Base-by-base conservation (phyloP, 2,888 invertebrate genomes). In the Hanleya hanleyi region DNA sequence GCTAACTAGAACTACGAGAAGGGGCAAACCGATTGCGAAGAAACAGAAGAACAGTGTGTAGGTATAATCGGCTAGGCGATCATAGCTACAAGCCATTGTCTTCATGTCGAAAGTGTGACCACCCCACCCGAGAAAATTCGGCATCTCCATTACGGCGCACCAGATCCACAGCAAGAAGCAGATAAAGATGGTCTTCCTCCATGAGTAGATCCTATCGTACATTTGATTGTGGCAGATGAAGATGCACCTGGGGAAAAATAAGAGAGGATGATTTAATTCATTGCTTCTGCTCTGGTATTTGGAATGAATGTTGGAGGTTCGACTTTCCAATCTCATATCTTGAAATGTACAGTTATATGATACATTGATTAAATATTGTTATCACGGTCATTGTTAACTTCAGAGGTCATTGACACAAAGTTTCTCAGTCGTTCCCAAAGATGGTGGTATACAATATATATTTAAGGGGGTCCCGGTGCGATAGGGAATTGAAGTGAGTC, bases 71-170 rank as follows among this genome's bases (percentile, higher is more conserved):
- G 37, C 37, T 12, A 41, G n/a, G 5, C 66, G 36, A 26, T 66
- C 29, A 22, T 41, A 66, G 29, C 66, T 66, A 38, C 66, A 66
- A 6, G 66, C 66, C 66, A 66, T 66, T 12, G 66, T 66, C 35
- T 66, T 66, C 36, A 26, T 37, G 29, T 66, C 66, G 26, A 66
- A 66, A 6, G 38, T 29, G 26, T 66, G 66, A 9, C 66, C 66
- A 38, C 66, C 66, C 66, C 66, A 66, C 9, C 66, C 66, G 29
- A 66, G 26, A 26, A 38, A 66, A 15, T 36, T 66, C 7, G 80
- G 79, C 71, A 77, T n/a, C 26, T 77, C 77, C 57, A 69, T 47
- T 15, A 74, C 47, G 7, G 51, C 37, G 26, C 57, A 37, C n/a
- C 35, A 57, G 18, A 72, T 33, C 77, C 77, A 77, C 62, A 75